Percentiles rank a stretch among this genome's conserved stretches.
These are phyloP conservation scores for Actenoides hombroni DNA, from an alignment of 2,113 vertebrate species.

Conservation along the genomic window DNA sequence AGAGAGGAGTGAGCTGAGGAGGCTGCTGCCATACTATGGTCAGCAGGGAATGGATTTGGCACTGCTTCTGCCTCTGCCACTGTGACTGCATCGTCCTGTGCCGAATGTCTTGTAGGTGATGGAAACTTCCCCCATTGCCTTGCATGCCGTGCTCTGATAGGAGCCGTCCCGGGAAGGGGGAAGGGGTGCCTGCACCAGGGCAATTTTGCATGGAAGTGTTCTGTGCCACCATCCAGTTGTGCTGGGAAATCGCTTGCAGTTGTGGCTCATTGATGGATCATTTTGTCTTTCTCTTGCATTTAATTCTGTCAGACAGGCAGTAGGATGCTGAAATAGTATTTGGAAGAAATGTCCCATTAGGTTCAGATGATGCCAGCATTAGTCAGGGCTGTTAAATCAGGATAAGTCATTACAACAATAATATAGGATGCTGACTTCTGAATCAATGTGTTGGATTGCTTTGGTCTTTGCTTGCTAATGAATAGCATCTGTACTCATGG, in stretches of 20 bases:
- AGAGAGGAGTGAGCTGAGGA: neutral
- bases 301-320: neutral
- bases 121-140: neutral
- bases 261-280: neutral
- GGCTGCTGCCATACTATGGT: slow-evolving; percentile 78
- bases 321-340: neutral
- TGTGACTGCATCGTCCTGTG: slow-evolving; percentile 87
- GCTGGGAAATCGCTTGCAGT: neutral
- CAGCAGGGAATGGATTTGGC: slow-evolving; percentile 91
- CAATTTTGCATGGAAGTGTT: neutral
- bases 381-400: neutral
- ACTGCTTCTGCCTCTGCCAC: slow-evolving; percentile 94
- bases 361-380: neutral
- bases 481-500: neutral
- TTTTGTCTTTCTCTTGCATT: neutral
- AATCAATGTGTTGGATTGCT: neutral
- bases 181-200: neutral
- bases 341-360: neutral
- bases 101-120: slow-evolving; percentile 92
- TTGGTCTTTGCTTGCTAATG: neutral
- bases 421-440: neutral
- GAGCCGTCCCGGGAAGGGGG: neutral
- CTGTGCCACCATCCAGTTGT: neutral
- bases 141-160: neutral
- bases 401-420: neutral